A percentile compares a stretch with the other conserved stretches of the same genome.
Conservation (phyloP, 2,113 vertebrate species). For the Callocephalon fimbriatum region DNA sequence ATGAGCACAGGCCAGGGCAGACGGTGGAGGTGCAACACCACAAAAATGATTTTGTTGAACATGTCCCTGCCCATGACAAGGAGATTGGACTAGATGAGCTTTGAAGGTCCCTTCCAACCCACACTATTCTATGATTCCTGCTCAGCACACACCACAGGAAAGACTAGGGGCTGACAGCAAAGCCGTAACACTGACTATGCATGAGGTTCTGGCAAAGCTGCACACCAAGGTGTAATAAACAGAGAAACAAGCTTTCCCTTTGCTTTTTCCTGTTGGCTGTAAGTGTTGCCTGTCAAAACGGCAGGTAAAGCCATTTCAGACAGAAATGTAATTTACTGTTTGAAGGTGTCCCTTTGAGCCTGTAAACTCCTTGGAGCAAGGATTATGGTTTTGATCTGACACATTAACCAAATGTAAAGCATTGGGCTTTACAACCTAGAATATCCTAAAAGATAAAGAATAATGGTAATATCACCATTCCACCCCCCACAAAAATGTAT, state of each 20-base stretch:
- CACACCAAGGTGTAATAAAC: background rate
- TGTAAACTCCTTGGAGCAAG: background rate
- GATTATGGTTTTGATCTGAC: conserved; percentile 14
- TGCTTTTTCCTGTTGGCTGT: background rate
- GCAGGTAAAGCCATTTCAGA: background rate
- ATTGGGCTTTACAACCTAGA: background rate
- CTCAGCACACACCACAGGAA: background rate
- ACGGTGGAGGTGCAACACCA: too few species aligned
- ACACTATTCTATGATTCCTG: background rate
- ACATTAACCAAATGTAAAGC: conserved; percentile 8
- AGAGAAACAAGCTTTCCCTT: background rate
- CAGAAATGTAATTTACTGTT: background rate
- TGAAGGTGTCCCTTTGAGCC: background rate
- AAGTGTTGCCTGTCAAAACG: background rate
- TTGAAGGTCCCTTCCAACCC: background rate
- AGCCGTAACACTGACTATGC: rapidly evolving
- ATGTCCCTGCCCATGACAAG: background rate
- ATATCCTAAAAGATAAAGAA: conserved; percentile 20
- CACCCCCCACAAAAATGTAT: background rate
- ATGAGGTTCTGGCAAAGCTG: rapidly evolving
- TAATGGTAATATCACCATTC: background rate
- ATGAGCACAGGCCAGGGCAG: too few species aligned
- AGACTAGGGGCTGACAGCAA: rapidly evolving
- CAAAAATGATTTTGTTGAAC: background rate
- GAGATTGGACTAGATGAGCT: background rate